Evolutionary conservation across 1,140 invertebrate genomes (phyloP), one percentile per base, ranked within the genome.

Genomic region (Heliothis virescens): DNA sequence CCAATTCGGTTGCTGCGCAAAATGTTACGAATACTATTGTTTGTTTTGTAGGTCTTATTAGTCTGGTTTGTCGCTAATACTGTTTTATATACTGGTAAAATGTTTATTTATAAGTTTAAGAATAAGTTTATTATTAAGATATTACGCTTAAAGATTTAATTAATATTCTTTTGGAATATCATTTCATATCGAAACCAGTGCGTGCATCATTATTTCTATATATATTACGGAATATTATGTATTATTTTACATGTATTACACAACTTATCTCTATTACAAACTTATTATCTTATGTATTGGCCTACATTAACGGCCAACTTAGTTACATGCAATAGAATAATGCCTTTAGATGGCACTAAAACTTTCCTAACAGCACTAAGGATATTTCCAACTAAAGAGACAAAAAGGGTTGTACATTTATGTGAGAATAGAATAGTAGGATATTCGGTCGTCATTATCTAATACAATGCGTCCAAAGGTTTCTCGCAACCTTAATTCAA

Each of bases 401-500:
- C 63, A 48, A 67, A n/a, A 67, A 67, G 41, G n/a, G 50, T 73
- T 63, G 18, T 59, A 60, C 16, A 18, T 18, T 60, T 15, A 34
- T 72, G 50, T 48, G 26, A 5, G 48, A 59, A 73, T 57, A 59
- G 52, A 47, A 34, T 55, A n/a, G 29, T 59, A 73, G 21, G 26
- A 59, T 73, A 73, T 57, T 59, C 29, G 53, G 34, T 73, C 53
- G 71, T 73, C 53, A 57, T 55, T 57, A 73, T 73, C 50, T 73
- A 57, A 73, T 73, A 57, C 69, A 57, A 73, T 57, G 52, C 53
- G 52, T 73, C 69, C 69, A 26, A 73, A 41, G 34, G 48, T 53
- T 73, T 73, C 59, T 73, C 52, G 41, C 41, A 29, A 41, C 53
- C 53, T 59, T 73, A 73, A 73, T 73, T 47, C 71, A 59, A 73